Conservation (phyloP, 2,113 vertebrate species). For the Neotoma lepida region DNA sequence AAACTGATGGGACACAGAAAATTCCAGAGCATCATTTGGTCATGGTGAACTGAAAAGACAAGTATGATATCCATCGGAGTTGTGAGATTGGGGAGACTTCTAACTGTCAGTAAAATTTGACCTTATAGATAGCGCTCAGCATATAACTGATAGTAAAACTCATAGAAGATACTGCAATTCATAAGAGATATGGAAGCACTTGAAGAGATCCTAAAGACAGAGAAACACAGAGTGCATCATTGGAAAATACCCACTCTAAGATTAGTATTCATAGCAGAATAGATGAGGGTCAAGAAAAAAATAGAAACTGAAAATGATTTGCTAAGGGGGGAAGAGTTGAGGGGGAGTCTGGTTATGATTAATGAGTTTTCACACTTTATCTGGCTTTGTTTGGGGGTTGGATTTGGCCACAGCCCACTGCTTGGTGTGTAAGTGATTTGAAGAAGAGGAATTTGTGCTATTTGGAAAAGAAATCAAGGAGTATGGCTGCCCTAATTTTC, state of each 20-base stretch:
- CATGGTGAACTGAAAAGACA: background rate
- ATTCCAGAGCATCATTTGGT: background rate
- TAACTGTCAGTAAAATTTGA: background rate
- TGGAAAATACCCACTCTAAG: background rate
- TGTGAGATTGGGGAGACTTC: no score
- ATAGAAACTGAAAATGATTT: background rate
- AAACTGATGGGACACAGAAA: background rate
- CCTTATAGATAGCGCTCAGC: background rate
- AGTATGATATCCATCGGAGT: background rate
- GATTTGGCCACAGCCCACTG: background rate
- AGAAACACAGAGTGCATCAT: background rate
- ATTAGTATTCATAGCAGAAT: background rate
- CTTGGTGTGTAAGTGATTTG: background rate
- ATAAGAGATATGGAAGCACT: background rate
- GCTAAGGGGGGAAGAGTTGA: background rate
- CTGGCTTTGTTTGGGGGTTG: background rate
- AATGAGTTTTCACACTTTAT: background rate
- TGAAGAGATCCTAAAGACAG: background rate
- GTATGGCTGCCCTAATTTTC: background rate
- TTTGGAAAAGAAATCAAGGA: background rate
- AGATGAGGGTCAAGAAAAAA: background rate
- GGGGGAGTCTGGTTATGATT: background rate
- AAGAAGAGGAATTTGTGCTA: background rate
- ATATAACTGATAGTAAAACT: background rate
- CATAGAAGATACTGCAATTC: background rate